Conservation (phyloP, 2,113 vertebrate genomes). For the Typhlomys cinereus region DNA sequence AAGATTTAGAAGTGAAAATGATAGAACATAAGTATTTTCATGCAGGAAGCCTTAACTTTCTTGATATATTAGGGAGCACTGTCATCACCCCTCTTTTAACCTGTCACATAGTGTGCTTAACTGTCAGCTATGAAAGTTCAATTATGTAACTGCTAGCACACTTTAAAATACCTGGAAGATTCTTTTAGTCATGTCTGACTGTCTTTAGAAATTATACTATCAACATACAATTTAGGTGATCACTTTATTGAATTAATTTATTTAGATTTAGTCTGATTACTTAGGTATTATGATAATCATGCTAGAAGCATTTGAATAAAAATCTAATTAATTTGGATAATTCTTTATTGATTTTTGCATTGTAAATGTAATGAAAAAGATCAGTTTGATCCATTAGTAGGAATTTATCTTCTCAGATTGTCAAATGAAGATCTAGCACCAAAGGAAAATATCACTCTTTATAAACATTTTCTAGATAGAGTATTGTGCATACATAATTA, state of each 20-base stretch:
- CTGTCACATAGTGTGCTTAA: neutral
- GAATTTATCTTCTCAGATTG: neutral
- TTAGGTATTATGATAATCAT: constrained; percentile 56
- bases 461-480: neutral
- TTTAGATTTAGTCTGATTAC: constrained; percentile 67
- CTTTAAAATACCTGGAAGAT: constrained; percentile 40
- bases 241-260: constrained; percentile 67
- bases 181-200: constrained; percentile 4
- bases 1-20: constrained; percentile 14
- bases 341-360: constrained; percentile 55
- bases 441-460: neutral
- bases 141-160: neutral
- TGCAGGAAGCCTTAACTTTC: neutral
- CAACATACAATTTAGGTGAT: constrained; percentile 58
- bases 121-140: neutral
- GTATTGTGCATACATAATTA: neutral
- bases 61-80: neutral
- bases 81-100: neutral
- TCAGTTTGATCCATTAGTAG: constrained; percentile 16
- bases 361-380: constrained; percentile 34
- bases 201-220: constrained; percentile 51
- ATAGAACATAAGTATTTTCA: neutral
- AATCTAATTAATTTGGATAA: constrained; percentile 57
- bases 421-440: constrained; percentile 1
- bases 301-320: constrained; percentile 66